Base-by-base conservation (phyloP, 2,113 vertebrate species). In the Anhinga anhinga region DNA sequence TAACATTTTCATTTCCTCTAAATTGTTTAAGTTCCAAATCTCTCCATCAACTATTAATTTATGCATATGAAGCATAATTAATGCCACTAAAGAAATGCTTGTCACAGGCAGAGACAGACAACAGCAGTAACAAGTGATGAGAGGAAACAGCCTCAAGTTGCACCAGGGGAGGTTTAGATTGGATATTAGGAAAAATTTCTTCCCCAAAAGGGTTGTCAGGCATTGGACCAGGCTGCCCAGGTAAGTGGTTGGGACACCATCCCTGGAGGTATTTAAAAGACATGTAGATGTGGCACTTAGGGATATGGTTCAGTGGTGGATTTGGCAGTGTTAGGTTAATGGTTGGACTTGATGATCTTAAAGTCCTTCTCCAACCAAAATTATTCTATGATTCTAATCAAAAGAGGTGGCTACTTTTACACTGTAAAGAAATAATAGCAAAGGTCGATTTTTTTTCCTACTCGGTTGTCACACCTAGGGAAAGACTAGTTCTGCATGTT, bases 261-360 rank as follows among this genome's bases (percentile, higher is more conserved):
- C 14, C 32, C 63, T 55, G 32, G 3, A 66, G 17, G 42, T 32
- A 62, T 42, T 52, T 74, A 58, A 56, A 66, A 74, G 29, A 52
- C 0, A 0, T 7, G 10, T 7, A 40, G 15, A 30, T 17, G 11
- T 56, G 58, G 42, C 7, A 14, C 34, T 47, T 45, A 26, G 30
- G 40, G 27, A 13, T 23, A 63, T 19, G 16, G 20, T 52, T 80
- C 45, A 50, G 53, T 36, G 52, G 20, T 53, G 29, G 34, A 59
- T 40, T 74, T 63, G 32, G 14, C 26, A 61, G 14, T 61, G 21
- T 5, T 47, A 13, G 9, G 32, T 59, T 87, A 18, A 77, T 5
- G 1, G 26, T 11, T 67, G 15, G 18, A 87, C 32, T 45, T 9
- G 3, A 70, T 70, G 58, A 55, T 55, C 59, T 72, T 34, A 32